Percentiles rank a stretch among this genome's conserved stretches.
Evolutionary conservation across 2,113 vertebrate species (phyloP).

Genomic region (Phoenicopterus ruber): DNA sequence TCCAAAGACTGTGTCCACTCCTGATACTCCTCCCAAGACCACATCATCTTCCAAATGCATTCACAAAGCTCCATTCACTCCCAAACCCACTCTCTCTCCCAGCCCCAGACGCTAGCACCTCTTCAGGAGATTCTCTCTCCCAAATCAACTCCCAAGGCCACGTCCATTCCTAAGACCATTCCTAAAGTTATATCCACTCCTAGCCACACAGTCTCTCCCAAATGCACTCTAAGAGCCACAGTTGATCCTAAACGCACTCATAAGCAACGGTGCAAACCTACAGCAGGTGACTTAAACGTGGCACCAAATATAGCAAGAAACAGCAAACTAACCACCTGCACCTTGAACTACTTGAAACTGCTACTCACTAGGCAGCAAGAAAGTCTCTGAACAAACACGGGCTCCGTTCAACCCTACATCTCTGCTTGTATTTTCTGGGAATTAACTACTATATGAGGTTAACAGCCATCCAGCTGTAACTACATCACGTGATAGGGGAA

Average conservation of each 20-base stretch:
- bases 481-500: background rate
- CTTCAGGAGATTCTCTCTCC: background rate
- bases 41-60: background rate
- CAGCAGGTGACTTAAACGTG: background rate
- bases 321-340: background rate
- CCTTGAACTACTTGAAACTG: background rate
- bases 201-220: background rate
- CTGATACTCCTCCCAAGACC: background rate
- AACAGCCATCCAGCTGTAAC: background rate
- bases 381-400: background rate
- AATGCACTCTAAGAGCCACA: background rate
- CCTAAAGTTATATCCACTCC: background rate
- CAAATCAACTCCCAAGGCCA: background rate
- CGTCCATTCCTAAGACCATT: background rate
- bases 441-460: background rate
- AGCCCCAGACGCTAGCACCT: background rate
- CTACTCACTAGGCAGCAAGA: background rate
- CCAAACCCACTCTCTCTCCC: background rate
- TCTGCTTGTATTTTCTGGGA: background rate
- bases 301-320: background rate
- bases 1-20: background rate
- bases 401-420: background rate
- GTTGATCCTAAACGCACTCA: background rate
- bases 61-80: background rate
- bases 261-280: background rate